A percentile compares a stretch with the other conserved stretches of the same genome.
Conservation (phyloP, 2,113 vertebrate species). For the Carassius auratus region DNA sequence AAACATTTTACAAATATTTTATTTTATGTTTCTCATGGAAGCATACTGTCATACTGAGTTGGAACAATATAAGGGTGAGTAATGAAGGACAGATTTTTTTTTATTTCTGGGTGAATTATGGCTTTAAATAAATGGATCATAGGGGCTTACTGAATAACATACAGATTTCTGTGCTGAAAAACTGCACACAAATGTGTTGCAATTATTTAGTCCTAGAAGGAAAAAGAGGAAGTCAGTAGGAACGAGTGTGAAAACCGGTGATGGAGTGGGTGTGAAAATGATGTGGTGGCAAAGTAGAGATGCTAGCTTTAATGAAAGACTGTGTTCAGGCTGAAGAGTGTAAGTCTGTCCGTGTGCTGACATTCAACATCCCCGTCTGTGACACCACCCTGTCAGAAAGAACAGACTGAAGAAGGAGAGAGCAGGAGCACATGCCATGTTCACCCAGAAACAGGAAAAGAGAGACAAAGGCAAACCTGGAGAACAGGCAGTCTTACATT, state of each 20-base stretch:
- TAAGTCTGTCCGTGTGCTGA: slow-evolving; percentile 46
- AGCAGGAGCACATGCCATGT: slow-evolving; percentile 40
- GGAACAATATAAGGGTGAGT: neutral
- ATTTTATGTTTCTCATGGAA: neutral
- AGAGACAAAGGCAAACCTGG: slow-evolving; percentile 11
- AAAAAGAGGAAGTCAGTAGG: neutral
- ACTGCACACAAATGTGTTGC: neutral
- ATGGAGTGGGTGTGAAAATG: slow-evolving; percentile 37
- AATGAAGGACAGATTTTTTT: neutral
- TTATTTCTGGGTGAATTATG: neutral
- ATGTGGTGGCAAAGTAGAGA: slow-evolving; percentile 36
- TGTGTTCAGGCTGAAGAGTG: slow-evolving; percentile 37
- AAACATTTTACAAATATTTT: neutral
- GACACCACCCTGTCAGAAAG: slow-evolving; percentile 53
- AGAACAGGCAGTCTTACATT: slow-evolving; percentile 14
- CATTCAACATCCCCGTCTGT: slow-evolving; percentile 51
- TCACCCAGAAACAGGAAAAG: slow-evolving; percentile 14
- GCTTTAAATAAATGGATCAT: neutral
- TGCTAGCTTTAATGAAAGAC: slow-evolving; percentile 56
- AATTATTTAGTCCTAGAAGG: neutral
- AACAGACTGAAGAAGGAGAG: slow-evolving; percentile 27
- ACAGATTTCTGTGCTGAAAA: neutral
- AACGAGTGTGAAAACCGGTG: neutral
- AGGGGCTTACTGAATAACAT: neutral
- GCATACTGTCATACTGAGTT: neutral